These are phyloP conservation scores for Ypsolopha sequella DNA, from an alignment of 2,888 invertebrate species.

Conservation along the genomic window DNA sequence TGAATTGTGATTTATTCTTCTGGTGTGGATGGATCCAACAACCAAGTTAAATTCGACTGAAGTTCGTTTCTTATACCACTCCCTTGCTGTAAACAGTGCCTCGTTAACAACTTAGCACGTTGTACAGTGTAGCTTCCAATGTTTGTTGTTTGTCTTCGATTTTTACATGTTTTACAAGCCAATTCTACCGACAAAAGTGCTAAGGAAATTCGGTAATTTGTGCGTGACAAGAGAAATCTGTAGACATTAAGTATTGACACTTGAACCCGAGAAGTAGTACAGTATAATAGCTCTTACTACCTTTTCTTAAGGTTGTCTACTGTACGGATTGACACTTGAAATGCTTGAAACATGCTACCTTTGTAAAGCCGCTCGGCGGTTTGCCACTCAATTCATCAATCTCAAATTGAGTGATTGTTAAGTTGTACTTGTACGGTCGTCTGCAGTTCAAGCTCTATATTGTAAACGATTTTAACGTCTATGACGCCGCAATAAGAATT, in stretches of 20 bases:
- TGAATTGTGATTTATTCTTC: too few species aligned
- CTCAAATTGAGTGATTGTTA: background rate
- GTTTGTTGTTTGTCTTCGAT: background rate
- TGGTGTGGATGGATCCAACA: too few species aligned
- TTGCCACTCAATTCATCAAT: background rate
- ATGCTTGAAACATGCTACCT: constrained; percentile 1
- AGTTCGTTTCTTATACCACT: too few species aligned
- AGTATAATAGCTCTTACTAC: too few species aligned
- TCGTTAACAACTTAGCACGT: too few species aligned
- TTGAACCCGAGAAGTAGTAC: too few species aligned
- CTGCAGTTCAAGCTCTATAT: background rate
- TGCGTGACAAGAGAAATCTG: constrained; percentile 9
- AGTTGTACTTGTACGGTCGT: background rate
- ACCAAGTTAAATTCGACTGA: too few species aligned
- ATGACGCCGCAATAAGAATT: too few species aligned
- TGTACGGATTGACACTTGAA: too few species aligned
- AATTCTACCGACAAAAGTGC: constrained; percentile 8
- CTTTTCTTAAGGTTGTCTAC: too few species aligned
- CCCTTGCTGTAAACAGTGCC: too few species aligned
- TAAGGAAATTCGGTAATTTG: background rate
- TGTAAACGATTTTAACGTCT: background rate
- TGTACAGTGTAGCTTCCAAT: too few species aligned
- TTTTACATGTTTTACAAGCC: constrained; percentile 8
- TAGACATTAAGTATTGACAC: constrained; percentile 8
- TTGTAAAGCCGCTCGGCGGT: background rate